Percentiles rank a stretch among this genome's conserved stretches.
Evolutionary conservation across 2,888 invertebrate species (phyloP).

Genomic region (Dryocosmus kuriphilus): DNA sequence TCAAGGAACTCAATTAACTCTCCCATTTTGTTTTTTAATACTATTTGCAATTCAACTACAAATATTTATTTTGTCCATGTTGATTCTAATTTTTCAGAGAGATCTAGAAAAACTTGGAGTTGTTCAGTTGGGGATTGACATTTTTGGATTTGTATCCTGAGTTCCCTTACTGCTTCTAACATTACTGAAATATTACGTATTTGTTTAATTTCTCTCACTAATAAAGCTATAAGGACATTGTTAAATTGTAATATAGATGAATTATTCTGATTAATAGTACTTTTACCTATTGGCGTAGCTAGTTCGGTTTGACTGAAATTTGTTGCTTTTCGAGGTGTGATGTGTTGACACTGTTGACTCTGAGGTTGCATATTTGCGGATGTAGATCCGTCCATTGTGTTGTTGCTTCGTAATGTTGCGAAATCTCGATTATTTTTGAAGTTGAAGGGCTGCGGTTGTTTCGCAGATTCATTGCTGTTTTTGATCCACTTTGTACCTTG

Average conservation of each 20-base stretch:
- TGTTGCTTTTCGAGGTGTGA: no score
- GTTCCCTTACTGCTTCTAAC: no score
- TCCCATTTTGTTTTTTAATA: constrained; percentile 44
- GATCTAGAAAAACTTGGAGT: no score
- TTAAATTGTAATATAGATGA: no score
- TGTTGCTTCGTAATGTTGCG: constrained; percentile 6
- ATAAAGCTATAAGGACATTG: background rate
- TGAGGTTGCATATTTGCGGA: constrained; percentile 9
- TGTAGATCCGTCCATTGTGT: background rate
- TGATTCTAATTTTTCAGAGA: no score
- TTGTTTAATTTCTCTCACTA: constrained; percentile 17
- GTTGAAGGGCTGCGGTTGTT: background rate
- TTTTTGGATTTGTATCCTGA: no score
- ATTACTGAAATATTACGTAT: constrained; percentile 33
- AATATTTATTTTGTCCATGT: constrained; percentile 49
- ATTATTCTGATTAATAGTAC: no score
- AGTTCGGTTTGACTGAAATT: no score
- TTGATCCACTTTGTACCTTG: constrained; percentile 3
- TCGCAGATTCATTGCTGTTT: background rate
- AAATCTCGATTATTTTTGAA: constrained; percentile 15
- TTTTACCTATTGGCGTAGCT: no score
- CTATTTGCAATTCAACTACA: constrained; percentile 61
- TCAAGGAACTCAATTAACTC: no score
- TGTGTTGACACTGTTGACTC: no score
- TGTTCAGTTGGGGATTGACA: no score